A percentile compares a stretch with the other conserved stretches of the same genome.
phyloP scores from a whole-genome alignment of 2,888 invertebrate genomes.

The Pecten maximus region DNA sequence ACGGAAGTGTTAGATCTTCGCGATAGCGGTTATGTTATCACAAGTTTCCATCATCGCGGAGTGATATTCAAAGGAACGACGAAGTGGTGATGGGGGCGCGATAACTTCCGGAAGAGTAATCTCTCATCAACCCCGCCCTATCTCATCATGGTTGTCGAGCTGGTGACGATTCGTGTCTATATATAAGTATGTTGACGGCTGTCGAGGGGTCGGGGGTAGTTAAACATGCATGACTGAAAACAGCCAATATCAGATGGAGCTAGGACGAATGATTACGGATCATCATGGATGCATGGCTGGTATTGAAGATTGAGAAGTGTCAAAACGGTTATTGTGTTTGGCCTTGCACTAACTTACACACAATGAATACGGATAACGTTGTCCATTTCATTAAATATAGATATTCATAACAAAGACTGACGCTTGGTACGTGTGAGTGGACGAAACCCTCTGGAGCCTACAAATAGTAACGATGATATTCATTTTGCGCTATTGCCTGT shows the following conservation, averaged over 20 bases:
- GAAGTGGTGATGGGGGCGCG: neutral
- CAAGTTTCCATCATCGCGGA: slow-evolving; percentile 7
- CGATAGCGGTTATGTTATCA: slow-evolving; percentile 1
- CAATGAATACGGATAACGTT: neutral
- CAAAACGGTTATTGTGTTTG: neutral
- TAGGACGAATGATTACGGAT: neutral
- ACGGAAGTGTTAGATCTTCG: neutral
- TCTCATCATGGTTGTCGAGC: neutral
- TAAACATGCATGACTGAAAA: slow-evolving; percentile 29
- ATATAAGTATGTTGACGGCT: slow-evolving; percentile 7
- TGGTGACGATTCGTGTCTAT: slow-evolving; percentile 18
- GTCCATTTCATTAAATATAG: slow-evolving; percentile 24
- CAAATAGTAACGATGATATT: no score
- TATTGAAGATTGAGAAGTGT: neutral
- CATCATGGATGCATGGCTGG: slow-evolving; percentile 12
- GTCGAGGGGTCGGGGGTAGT: neutral
- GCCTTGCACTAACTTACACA: neutral
- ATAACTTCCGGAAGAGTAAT: slow-evolving; percentile 16
- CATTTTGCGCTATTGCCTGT: no score
- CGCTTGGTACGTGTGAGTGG: neutral
- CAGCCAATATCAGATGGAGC: neutral
- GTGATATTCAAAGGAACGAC: slow-evolving; percentile 28
- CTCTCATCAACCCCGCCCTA: slow-evolving; percentile 27
- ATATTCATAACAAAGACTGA: neutral
- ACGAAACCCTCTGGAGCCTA: neutral